Evolutionary conservation across 2,888 invertebrate species (phyloP).

Genomic region (Agrochola macilenta): DNA sequence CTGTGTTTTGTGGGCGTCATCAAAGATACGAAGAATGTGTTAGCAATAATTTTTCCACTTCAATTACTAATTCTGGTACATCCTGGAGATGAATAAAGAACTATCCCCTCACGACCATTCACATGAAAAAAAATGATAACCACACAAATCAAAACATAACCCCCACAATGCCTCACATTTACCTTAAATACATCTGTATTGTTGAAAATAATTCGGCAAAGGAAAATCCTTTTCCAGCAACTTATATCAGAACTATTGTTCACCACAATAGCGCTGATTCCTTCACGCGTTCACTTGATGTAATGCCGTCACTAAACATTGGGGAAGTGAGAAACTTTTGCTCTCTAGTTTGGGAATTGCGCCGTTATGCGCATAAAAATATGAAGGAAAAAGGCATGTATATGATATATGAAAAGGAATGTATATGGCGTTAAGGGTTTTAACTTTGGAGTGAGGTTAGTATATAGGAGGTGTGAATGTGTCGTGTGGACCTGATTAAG

Average conservation of each 20-base stretch:
- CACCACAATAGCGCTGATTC: slow-evolving; percentile 87
- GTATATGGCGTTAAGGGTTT: slow-evolving; percentile 32
- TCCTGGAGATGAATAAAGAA: slow-evolving; percentile 7
- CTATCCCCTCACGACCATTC: slow-evolving; percentile 4
- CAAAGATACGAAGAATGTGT: neutral
- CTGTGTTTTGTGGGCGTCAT: neutral
- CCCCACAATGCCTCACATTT: slow-evolving; percentile 29
- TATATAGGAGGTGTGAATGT: neutral
- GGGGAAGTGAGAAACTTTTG: slow-evolving; percentile 60
- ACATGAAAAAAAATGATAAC: slow-evolving; percentile 12
- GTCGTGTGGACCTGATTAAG: neutral
- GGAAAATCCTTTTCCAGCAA: slow-evolving; percentile 83
- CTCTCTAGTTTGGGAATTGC: slow-evolving; percentile 51
- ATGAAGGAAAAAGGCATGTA: slow-evolving; percentile 50
- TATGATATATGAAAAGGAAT: slow-evolving; percentile 46
- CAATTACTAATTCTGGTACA: neutral
- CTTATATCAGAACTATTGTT: slow-evolving; percentile 85
- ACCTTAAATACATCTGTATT: slow-evolving; percentile 67
- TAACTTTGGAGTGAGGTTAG: slow-evolving; percentile 12
- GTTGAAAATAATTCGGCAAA: slow-evolving; percentile 82
- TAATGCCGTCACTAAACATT: slow-evolving; percentile 65
- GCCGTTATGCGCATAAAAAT: slow-evolving; percentile 58
- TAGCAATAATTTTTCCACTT: neutral
- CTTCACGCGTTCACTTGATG: slow-evolving; percentile 74
- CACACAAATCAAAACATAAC: slow-evolving; percentile 38